Base-by-base conservation (phyloP, 2,888 invertebrate genomes). In the Archips crataeganus region DNA sequence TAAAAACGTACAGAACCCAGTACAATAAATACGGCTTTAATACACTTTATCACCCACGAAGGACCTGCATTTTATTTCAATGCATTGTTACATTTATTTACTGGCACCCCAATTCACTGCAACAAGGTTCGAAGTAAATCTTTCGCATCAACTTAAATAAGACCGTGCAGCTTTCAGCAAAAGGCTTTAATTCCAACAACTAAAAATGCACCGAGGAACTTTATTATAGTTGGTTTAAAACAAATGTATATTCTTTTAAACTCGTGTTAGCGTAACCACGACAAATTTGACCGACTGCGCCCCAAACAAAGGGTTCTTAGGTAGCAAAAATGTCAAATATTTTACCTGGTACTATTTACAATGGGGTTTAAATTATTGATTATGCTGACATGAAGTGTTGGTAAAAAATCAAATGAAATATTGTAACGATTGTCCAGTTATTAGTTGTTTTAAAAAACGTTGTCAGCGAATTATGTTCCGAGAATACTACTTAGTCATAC, bases 211-310 rank as follows among this genome's bases (percentile, higher is more conserved):
- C 11, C 2, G 6, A 49, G 13, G 49, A 49, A 49, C 49, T 45
- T 45, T 49, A n/a, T 49, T 2, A 49, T 13, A 13, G 13, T 8
- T 2, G 9, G 9, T 11, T 57, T 42, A 54, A 42, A 13, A 9
- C 34, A 11, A 15, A 13, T 23, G 54, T 11, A 45, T 34, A 57
- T 57, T 32, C 23, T 42, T 62, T 15, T 8, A 2, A 36, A 23
- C 23, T 9, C 15, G 6, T 45, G 23, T 23, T 15, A 6, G 45
- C 3, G 51, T 54, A 23, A 51, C 39, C 39, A 66, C 23, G 68
- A 59, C 67, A 72, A 63, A 63, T 67, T 68, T 73, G 67, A 73
- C 63, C 23, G 63, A 59, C 63, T 59, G 57, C 39, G 57, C 45
- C 5, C 15, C 51, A n/a, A 15, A 66, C 51, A 66, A 66, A 60